A percentile compares a stretch with the other conserved stretches of the same genome.
Evolutionary conservation across 2,888 invertebrate genomes (phyloP).

Genomic region (Habroteleia sp.): DNA sequence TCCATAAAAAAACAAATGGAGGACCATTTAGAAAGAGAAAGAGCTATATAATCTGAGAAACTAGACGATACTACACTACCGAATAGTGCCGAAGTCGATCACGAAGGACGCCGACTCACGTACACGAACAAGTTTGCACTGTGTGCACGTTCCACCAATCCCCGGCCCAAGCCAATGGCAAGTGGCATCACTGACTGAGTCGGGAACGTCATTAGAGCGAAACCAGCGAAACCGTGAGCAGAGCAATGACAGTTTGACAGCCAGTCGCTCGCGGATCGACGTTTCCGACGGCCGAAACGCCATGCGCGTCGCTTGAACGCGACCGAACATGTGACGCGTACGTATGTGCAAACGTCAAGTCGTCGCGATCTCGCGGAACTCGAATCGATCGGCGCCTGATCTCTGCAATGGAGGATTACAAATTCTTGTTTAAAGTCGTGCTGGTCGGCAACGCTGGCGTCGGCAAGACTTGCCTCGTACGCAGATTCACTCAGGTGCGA

Average conservation of each 20-base stretch:
- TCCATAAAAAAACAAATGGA: no score
- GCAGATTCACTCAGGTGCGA: slow-evolving; percentile 94
- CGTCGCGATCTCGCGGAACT: slow-evolving; percentile 7
- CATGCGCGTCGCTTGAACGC: slow-evolving; percentile 39
- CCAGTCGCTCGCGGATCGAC: slow-evolving; percentile 47
- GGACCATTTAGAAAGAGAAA: no score
- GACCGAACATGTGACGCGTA: slow-evolving; percentile 41
- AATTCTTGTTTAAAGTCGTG: slow-evolving; percentile 99
- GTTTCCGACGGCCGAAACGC: slow-evolving; percentile 42
- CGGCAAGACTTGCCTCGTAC: slow-evolving; percentile 97
- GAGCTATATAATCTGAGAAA: no score
- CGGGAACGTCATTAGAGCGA: slow-evolving; percentile 39
- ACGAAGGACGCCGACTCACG: no score
- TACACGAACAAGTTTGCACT: no score
- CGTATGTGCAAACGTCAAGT: background rate
- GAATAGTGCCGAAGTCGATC: no score
- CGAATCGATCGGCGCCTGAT: background rate
- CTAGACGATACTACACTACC: no score
- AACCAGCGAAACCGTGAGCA: slow-evolving; percentile 36
- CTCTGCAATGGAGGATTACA: slow-evolving; percentile 97
- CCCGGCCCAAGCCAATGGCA: no score
- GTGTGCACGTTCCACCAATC: no score
- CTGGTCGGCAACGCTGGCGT: slow-evolving; percentile 99
- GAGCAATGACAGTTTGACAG: slow-evolving; percentile 36
- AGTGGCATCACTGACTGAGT: no score